phyloP scores from a whole-genome alignment of 2,113 vertebrate species.

The Anser brachyrhynchus region DNA sequence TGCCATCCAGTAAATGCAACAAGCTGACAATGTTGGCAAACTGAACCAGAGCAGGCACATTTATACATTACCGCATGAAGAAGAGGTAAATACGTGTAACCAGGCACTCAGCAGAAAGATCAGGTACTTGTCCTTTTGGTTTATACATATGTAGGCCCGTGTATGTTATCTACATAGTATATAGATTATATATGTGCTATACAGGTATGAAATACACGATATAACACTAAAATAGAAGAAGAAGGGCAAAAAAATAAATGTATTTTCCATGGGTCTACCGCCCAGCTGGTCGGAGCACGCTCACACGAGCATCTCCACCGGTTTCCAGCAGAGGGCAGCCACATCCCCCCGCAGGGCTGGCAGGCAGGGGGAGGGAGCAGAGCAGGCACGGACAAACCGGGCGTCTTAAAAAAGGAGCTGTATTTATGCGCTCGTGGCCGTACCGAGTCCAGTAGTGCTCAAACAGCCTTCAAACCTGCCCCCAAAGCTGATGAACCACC shows the following conservation, averaged over 20 bases:
- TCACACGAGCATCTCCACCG: background rate
- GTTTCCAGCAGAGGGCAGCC: constrained; percentile 64
- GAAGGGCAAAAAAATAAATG: no score
- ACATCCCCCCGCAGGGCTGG: background rate
- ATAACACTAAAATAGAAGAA: background rate
- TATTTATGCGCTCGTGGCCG: background rate
- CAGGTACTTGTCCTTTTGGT: background rate
- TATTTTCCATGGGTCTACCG: fast-evolving
- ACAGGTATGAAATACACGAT: no score
- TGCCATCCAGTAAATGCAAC: background rate
- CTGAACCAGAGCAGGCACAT: background rate
- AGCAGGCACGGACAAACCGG: fast-evolving
- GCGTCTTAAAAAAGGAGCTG: background rate
- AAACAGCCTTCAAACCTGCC: background rate
- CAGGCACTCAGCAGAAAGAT: background rate
- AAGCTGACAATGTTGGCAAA: background rate
- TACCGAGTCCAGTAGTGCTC: background rate
- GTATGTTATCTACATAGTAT: background rate
- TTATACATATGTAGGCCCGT: background rate
- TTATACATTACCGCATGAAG: background rate
- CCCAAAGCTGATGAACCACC: background rate
- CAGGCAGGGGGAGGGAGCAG: fast-evolving
- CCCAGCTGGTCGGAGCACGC: background rate
- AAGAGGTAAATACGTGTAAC: background rate
- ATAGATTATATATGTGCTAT: background rate